These are phyloP conservation scores for Capreolus pygargus DNA, from an alignment of 2,113 vertebrate species.

Conservation along the genomic window DNA sequence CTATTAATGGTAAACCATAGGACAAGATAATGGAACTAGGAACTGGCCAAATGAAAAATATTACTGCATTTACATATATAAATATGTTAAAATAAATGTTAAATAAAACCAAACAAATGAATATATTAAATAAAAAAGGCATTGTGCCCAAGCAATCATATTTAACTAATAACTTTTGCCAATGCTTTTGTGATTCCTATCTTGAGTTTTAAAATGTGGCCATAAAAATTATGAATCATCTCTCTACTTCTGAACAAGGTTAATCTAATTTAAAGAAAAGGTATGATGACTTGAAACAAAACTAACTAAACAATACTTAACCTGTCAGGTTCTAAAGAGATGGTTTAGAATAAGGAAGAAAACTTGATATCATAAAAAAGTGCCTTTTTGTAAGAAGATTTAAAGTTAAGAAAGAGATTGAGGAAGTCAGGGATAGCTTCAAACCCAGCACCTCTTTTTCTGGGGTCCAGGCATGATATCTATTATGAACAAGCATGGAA, in stretches of 20 bases:
- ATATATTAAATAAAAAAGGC: background rate
- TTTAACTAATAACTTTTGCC: background rate
- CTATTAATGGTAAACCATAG: background rate
- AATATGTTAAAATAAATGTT: background rate
- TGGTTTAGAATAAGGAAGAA: background rate
- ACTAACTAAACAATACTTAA: background rate
- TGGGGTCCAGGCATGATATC: rapidly evolving
- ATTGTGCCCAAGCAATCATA: background rate
- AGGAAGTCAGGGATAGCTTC: background rate
- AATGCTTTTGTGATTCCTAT: background rate
- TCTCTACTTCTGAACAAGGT: background rate
- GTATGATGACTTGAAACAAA: background rate
- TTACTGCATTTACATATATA: background rate
- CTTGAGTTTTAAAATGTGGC: background rate
- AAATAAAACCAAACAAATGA: background rate
- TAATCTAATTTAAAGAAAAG: background rate
- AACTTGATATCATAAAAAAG: background rate
- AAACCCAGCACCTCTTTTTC: background rate
- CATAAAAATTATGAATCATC: background rate
- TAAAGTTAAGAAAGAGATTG: background rate
- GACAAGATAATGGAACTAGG: background rate
- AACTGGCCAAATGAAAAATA: background rate
- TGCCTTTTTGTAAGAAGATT: background rate
- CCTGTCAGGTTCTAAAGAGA: background rate
- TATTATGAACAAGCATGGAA: background rate